Percentiles rank a stretch among this genome's conserved stretches.
phyloP scores from a whole-genome alignment of 2,113 vertebrate genomes.

The Condylura cristata region DNA sequence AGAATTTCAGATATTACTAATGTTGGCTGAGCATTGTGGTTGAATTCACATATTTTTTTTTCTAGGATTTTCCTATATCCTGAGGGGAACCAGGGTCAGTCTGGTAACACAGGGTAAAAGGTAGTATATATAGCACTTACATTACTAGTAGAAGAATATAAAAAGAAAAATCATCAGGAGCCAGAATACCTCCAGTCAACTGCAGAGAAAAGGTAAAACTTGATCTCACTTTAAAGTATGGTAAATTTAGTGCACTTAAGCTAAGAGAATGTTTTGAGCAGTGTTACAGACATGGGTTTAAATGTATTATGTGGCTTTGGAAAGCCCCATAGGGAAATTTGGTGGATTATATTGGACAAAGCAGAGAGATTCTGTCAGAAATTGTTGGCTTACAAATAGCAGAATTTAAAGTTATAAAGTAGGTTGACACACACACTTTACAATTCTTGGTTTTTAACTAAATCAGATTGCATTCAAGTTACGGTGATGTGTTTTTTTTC shows the following conservation, averaged over 20 bases:
- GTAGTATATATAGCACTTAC: neutral
- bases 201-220: neutral
- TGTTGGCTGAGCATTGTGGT: neutral
- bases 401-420: neutral
- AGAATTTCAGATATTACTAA: neutral
- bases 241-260: neutral
- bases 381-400: neutral
- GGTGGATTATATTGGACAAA: neutral
- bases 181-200: neutral
- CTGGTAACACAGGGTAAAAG: neutral
- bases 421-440: neutral
- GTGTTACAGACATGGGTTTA: neutral
- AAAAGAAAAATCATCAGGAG: neutral
- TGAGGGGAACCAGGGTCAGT: neutral
- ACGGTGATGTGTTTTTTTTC: neutral
- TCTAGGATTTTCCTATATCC: neutral
- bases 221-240: neutral
- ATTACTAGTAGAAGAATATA: neutral
- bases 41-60: neutral
- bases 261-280: neutral
- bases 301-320: neutral
- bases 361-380: neutral
- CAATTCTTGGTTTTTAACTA: neutral
- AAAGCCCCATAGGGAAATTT: neutral
- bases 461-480: slow-evolving; percentile 6